A percentile compares a stretch with the other conserved stretches of the same genome.
phyloP scores from a whole-genome alignment of 2,888 invertebrate species.

The Synanthedon myopaeformis region DNA sequence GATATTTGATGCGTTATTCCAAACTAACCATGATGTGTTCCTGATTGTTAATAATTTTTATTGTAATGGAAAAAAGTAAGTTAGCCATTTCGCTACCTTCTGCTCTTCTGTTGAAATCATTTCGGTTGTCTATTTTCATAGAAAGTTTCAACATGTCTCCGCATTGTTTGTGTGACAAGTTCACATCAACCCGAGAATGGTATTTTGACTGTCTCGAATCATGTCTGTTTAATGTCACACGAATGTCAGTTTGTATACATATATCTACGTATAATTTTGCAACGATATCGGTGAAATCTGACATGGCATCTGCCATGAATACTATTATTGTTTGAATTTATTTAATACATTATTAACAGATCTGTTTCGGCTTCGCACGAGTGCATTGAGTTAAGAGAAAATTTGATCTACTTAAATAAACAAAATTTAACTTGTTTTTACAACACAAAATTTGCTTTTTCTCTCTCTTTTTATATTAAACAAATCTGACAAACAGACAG shows the following conservation, averaged over 20 bases:
- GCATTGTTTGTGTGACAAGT: constrained; percentile 37
- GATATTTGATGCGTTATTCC: no score
- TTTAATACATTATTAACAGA: no score
- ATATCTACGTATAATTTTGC: not conserved
- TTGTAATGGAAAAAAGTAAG: not conserved
- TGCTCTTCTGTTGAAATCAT: not conserved
- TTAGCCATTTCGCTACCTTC: no score
- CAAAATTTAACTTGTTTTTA: no score
- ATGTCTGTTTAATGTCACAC: constrained; percentile 34
- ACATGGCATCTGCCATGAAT: not conserved
- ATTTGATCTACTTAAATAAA: no score
- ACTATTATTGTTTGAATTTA: not conserved
- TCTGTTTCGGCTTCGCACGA: no score
- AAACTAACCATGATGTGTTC: no score
- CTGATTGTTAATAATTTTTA: no score
- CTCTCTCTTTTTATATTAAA: no score
- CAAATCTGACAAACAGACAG: no score
- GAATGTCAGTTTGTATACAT: constrained; percentile 16
- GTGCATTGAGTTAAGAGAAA: no score
- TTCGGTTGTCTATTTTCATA: constrained; percentile 9
- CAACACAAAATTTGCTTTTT: no score
- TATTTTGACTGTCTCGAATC: constrained; percentile 32
- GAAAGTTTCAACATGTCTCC: constrained; percentile 31
- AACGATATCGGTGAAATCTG: not conserved
- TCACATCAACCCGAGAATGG: constrained; percentile 24